These are phyloP conservation scores for Drosophila leonis DNA, from an alignment of 2,888 invertebrate species.

Conservation along the genomic window DNA sequence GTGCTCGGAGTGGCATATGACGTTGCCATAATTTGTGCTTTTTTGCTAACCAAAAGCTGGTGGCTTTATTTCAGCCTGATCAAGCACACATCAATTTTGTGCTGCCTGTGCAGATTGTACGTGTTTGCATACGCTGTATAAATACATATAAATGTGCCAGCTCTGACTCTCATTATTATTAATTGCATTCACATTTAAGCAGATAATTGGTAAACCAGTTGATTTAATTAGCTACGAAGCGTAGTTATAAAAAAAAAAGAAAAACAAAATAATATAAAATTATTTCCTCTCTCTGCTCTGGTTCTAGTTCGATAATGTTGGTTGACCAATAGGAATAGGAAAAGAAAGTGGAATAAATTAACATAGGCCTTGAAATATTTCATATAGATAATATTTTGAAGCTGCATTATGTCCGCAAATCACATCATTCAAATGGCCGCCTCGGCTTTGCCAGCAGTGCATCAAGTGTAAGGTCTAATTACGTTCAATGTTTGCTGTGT, in stretches of 20 bases:
- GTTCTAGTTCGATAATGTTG: too few relatives aligned
- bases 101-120: constrained; percentile 6
- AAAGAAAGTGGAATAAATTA: background rate
- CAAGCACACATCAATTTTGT: constrained; percentile 36
- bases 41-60: constrained; percentile 34
- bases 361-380: background rate
- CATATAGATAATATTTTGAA: background rate
- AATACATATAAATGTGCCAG: background rate
- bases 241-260: background rate
- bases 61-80: constrained; percentile 42
- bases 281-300: too few relatives aligned
- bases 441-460: too few relatives aligned
- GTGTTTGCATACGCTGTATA: background rate
- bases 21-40: constrained; percentile 26
- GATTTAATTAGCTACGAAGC: background rate
- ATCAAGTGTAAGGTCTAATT: too few relatives aligned
- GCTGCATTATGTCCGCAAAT: background rate
- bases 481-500: too few relatives aligned
- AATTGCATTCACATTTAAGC: background rate
- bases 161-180: constrained; percentile 9
- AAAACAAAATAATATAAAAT: background rate
- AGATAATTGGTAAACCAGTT: constrained; percentile 3
- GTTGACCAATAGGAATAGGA: background rate
- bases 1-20: constrained; percentile 6
- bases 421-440: background rate